phyloP scores from a whole-genome alignment of 2,113 vertebrate genomes.

The Nettapus auritus region DNA sequence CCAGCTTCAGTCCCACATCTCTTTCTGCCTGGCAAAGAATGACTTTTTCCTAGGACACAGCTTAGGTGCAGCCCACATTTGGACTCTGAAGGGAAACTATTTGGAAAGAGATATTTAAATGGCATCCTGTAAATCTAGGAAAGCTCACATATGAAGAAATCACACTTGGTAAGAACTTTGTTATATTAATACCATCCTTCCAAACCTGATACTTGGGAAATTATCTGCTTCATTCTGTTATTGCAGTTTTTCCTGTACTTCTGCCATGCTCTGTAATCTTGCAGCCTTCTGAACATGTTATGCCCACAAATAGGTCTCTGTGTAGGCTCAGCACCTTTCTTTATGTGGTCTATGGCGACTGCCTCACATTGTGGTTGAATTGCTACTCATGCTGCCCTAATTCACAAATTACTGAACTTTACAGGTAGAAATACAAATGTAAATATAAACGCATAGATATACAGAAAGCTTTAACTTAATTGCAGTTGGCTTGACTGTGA shows the following conservation, averaged over 20 bases:
- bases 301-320: not conserved
- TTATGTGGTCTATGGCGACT: not conserved
- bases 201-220: not conserved
- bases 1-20: not conserved
- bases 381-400: not conserved
- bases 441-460: not conserved
- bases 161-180: not conserved
- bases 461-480: not conserved
- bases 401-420: not conserved
- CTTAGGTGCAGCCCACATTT: not conserved
- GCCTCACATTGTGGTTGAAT: not conserved
- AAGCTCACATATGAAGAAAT: not conserved
- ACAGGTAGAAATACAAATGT: not conserved
- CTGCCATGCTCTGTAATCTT: not conserved
- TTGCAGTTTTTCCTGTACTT: not conserved
- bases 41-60: conserved; percentile 26
- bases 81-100: conserved; percentile 5
- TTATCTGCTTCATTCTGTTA: not conserved
- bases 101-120: conserved; percentile 6
- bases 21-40: not conserved
- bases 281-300: not conserved
- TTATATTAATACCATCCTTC: not conserved
- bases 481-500: not conserved
- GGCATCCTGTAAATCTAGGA: not conserved
- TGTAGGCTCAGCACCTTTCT: not conserved